Percentiles rank a stretch among this genome's conserved stretches.
These are phyloP conservation scores for Luehdorfia chinensis DNA, from an alignment of 1,140 invertebrate genomes.

Conservation along the genomic window DNA sequence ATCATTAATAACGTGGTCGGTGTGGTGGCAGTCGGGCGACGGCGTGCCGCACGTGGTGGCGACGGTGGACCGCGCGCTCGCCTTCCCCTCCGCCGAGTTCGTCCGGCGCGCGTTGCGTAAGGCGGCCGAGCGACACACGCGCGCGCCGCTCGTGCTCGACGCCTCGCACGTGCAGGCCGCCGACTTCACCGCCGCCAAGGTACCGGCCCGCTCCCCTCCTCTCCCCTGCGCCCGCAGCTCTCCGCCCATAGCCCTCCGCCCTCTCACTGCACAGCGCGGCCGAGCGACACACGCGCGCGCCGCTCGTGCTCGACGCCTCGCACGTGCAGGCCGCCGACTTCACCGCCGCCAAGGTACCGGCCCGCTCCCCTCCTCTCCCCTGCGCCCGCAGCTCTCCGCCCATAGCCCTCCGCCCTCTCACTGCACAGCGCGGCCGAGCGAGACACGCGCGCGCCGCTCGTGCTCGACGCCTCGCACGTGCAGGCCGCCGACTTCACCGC, in stretches of 20 bases:
- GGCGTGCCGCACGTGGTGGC: constrained; percentile 84
- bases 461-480: constrained; percentile 63
- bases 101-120: constrained; percentile 85
- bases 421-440: constrained; percentile 29
- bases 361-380: too few species aligned
- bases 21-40: constrained; percentile 61
- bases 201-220: too few species aligned
- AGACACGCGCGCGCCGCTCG: constrained; percentile 79
- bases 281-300: constrained; percentile 70
- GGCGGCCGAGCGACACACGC: constrained; percentile 75
- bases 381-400: too few species aligned
- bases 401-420: too few species aligned
- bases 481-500: constrained; percentile 75
- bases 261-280: too few species aligned
- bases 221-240: too few species aligned
- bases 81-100: constrained; percentile 88
- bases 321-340: constrained; percentile 28
- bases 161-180: constrained; percentile 86
- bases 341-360: constrained; percentile 84
- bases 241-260: too few species aligned
- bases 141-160: constrained; percentile 85
- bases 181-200: constrained; percentile 87
- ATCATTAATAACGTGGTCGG: too few species aligned
- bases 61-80: constrained; percentile 84
- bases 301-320: constrained; percentile 79